Conservation (phyloP, 2,888 invertebrate species). For the Cryptus armator region DNA sequence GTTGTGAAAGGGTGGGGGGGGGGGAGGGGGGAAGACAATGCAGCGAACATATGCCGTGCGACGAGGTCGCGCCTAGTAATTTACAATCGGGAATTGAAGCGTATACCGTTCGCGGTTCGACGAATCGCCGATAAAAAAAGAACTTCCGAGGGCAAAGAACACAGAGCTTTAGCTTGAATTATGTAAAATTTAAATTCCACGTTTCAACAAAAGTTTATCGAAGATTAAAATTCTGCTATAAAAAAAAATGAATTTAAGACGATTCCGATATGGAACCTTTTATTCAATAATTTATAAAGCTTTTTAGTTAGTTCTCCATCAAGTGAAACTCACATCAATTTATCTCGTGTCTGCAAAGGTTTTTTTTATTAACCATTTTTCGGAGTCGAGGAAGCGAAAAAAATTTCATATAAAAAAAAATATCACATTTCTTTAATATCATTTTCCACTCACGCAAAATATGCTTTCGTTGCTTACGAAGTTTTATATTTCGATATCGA, state of each 20-base stretch:
- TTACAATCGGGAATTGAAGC: neutral
- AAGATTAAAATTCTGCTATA: neutral
- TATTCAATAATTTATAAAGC: neutral
- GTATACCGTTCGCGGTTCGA: neutral
- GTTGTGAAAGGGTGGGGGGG: too few relatives aligned
- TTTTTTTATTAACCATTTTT: too few relatives aligned
- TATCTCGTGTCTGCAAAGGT: too few relatives aligned
- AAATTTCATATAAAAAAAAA: neutral
- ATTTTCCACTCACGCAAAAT: too few relatives aligned
- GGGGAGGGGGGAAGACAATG: neutral
- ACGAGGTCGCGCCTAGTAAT: constrained; percentile 3
- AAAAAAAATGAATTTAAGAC: neutral
- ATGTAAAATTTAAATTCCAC: neutral
- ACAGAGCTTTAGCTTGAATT: neutral
- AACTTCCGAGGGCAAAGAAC: constrained; percentile 12
- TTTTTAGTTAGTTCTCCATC: neutral
- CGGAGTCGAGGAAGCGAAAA: neutral
- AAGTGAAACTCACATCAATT: too few relatives aligned
- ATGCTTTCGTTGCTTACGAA: neutral
- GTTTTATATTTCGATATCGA: neutral
- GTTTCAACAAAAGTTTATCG: neutral
- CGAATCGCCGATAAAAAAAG: neutral
- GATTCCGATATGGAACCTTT: neutral
- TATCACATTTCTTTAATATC: too few relatives aligned
- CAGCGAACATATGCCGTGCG: neutral